Conservation (phyloP, 2,113 vertebrate species). For the Rhombomys opimus region DNA sequence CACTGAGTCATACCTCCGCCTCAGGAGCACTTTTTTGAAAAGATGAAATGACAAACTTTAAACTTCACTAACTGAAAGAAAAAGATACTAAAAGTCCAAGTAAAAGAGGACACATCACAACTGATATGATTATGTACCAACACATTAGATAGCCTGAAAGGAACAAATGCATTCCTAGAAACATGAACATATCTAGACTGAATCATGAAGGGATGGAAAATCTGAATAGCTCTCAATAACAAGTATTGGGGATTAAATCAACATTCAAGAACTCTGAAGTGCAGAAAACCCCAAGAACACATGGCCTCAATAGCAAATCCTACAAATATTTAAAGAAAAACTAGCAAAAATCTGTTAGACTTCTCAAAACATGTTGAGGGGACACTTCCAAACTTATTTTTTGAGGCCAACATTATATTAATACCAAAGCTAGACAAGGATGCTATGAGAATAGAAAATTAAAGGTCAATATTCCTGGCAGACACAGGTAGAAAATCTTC, state of each 20-base stretch:
- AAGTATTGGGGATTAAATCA: neutral
- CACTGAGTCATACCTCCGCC: neutral
- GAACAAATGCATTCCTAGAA: neutral
- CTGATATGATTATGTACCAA: neutral
- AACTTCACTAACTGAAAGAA: neutral
- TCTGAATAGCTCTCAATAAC: neutral
- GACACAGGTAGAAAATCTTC: neutral
- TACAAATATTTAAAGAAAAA: neutral
- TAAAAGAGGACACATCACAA: neutral
- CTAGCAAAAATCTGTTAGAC: neutral
- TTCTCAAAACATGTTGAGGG: neutral
- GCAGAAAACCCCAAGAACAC: neutral
- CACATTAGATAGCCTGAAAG: neutral
- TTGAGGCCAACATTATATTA: neutral
- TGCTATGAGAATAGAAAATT: neutral
- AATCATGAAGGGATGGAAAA: neutral
- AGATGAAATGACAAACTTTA: neutral
- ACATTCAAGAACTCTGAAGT: neutral
- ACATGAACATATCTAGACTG: neutral
- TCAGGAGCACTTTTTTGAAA: neutral
- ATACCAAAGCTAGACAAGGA: neutral
- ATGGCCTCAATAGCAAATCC: neutral
- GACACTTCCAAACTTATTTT: neutral
- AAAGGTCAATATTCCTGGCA: neutral
- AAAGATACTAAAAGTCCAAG: neutral